phyloP scores from a whole-genome alignment of 1,140 invertebrate genomes.

The Forficula auricularia region DNA sequence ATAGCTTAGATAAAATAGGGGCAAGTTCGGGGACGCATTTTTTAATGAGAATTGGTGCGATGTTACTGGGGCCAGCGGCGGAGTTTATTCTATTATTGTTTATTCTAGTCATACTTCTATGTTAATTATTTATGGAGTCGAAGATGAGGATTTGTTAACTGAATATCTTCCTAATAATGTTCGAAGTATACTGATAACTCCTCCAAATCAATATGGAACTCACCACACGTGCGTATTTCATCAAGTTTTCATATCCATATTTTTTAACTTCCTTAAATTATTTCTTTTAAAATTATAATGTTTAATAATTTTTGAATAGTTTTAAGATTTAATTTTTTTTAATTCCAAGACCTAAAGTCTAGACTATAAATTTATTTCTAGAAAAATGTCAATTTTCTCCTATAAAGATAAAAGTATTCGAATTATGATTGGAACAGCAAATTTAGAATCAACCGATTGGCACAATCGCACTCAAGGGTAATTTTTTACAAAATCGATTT shows the following conservation, averaged over 20 bases:
- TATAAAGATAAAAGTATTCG: slow-evolving; percentile 66
- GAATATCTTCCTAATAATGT: slow-evolving; percentile 39
- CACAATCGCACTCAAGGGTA: slow-evolving; percentile 83
- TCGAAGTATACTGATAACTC: slow-evolving; percentile 45
- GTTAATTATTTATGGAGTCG: slow-evolving; percentile 62
- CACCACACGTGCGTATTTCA: slow-evolving; percentile 60
- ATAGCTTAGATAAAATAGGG: too few relatives aligned
- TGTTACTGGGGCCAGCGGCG: too few relatives aligned
- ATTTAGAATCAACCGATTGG: slow-evolving; percentile 83
- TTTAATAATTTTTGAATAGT: too few relatives aligned
- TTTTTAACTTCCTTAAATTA: too few relatives aligned
- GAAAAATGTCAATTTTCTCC: slow-evolving; percentile 77
- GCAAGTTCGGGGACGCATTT: too few relatives aligned
- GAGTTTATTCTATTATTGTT: not conserved
- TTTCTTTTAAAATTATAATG: too few relatives aligned
- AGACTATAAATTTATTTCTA: slow-evolving; percentile 25
- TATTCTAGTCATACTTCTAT: slow-evolving; percentile 44
- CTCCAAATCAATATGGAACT: slow-evolving; percentile 63
- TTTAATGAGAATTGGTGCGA: too few relatives aligned
- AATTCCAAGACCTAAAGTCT: not conserved
- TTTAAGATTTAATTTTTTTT: slow-evolving; percentile 4
- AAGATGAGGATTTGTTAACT: slow-evolving; percentile 38
- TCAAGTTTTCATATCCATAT: too few relatives aligned
- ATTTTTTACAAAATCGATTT: slow-evolving; percentile 10
- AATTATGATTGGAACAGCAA: slow-evolving; percentile 80